Percentiles rank a stretch among this genome's conserved stretches.
Evolutionary conservation across 1,140 invertebrate species (phyloP).

Genomic region (Agrypnia vestita): DNA sequence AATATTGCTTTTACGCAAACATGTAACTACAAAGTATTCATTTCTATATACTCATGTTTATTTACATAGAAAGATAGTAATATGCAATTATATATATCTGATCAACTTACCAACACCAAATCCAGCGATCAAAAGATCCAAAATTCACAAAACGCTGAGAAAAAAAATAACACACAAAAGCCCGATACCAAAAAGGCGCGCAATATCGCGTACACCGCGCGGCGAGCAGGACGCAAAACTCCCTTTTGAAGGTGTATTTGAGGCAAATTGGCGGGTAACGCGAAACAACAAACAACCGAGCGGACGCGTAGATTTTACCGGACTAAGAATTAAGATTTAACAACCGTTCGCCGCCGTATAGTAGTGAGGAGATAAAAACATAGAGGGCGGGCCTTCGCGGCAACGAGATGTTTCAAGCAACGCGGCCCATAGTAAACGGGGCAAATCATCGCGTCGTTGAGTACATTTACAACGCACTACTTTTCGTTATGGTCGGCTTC

Average conservation of each 20-base stretch:
- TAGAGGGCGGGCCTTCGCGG: neutral
- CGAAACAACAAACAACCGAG: neutral
- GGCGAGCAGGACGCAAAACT: no score
- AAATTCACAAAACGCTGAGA: neutral
- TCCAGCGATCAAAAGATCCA: neutral
- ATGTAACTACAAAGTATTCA: no score
- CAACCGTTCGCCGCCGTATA: constrained; percentile 12
- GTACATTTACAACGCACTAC: no score
- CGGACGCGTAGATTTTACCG: constrained; percentile 8
- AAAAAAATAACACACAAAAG: neutral
- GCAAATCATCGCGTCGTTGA: neutral
- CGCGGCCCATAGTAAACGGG: neutral
- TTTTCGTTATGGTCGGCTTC: neutral
- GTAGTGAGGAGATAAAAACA: constrained; percentile 22
- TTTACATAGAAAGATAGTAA: no score
- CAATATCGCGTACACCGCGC: neutral
- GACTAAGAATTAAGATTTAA: constrained; percentile 3
- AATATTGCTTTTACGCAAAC: no score
- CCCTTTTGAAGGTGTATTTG: no score
- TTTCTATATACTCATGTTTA: no score
- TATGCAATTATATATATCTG: no score
- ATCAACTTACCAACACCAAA: neutral
- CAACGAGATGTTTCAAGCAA: constrained; percentile 2
- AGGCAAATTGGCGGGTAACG: neutral
- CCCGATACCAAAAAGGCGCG: constrained; percentile 7